Conservation (phyloP, 1,140 invertebrate genomes). For the Homalodisca vitripennis region DNA sequence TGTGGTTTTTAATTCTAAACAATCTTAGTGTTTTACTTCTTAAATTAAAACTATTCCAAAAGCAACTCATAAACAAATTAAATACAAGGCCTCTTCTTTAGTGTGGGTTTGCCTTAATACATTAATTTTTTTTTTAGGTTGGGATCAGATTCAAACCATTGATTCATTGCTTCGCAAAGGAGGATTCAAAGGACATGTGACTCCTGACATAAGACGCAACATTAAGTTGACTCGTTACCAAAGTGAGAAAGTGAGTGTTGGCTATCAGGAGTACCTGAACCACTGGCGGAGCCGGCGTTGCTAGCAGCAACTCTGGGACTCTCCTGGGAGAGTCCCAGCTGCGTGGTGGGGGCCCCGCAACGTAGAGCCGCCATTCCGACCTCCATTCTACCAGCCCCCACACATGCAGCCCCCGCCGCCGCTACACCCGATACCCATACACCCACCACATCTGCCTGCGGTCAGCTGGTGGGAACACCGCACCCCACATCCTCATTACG, state of each 20-base stretch:
- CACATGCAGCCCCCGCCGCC: background rate
- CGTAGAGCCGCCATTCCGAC: background rate
- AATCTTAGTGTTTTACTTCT: no score
- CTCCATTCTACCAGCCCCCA: conserved; percentile 15
- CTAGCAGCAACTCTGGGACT: conserved; percentile 53
- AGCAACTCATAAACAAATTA: no score
- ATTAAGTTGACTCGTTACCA: conserved; percentile 95
- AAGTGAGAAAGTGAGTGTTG: conserved; percentile 80
- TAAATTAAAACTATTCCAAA: no score
- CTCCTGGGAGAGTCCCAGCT: conserved; percentile 27
- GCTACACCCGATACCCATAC: background rate
- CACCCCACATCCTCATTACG: conserved; percentile 7
- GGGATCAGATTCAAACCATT: conserved; percentile 97
- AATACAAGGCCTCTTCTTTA: no score
- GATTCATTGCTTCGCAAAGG: conserved; percentile 96
- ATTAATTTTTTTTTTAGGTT: conserved; percentile 56
- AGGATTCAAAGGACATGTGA: conserved; percentile 91
- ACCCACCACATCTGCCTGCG: background rate
- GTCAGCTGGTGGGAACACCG: conserved; percentile 24
- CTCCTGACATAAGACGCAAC: conserved; percentile 77
- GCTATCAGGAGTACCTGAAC: conserved; percentile 78
- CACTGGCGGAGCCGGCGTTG: conserved; percentile 58
- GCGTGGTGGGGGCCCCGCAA: conserved; percentile 15
- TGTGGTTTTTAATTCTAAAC: no score
- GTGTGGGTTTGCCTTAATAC: no score